Evolutionary conservation across 2,888 invertebrate genomes (phyloP), one percentile per base, ranked within the genome.

Genomic region (Agonopterix arenella): DNA sequence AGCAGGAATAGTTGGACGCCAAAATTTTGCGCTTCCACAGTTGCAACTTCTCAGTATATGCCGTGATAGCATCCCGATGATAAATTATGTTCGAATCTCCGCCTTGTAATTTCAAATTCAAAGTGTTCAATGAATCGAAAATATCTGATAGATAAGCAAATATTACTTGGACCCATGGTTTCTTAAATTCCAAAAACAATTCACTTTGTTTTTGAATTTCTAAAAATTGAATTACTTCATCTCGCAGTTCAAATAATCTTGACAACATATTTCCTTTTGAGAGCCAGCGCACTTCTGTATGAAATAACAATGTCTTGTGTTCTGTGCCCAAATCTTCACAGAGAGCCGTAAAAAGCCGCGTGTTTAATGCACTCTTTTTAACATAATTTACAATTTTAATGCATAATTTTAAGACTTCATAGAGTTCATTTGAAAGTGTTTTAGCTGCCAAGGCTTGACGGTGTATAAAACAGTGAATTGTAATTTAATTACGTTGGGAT

Each of bases 391-490:
- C 37, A 37, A 37, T 37, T 37, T 37, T 37, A 5, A 37, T 37
- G 9, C 37, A 9, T 48, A 41, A 40, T 52, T 56, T 10, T 4
- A 52, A 38, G n/a, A 41, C 36, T 36, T 48, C 44, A 8, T n/a
- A n/a, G n/a, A n/a, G n/a, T n/a, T n/a, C n/a, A n/a, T 13, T 43
- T 8, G 56, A 37, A 16, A 59, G 54, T 38, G 57, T 58, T 46
- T 57, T 58, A 13, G 56, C n/a, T n/a, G 57, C 58, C 38, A 61
- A 52, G 0, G 57, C 57, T 45, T 61, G 53, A n/a, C 59, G 56
- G 11, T 56, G 54, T 50, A 55, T 52, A n/a, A 57, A 28, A 45
- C 55, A 57, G 41, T 59, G 53, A n/a, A n/a, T 7, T 44, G 54
- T n/a, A 42, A 49, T 37, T 50, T 53, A 46, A 44, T 49, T 4